Evolutionary conservation across 1,140 invertebrate genomes (phyloP).

Genomic region (Lepidurus arcticus): DNA sequence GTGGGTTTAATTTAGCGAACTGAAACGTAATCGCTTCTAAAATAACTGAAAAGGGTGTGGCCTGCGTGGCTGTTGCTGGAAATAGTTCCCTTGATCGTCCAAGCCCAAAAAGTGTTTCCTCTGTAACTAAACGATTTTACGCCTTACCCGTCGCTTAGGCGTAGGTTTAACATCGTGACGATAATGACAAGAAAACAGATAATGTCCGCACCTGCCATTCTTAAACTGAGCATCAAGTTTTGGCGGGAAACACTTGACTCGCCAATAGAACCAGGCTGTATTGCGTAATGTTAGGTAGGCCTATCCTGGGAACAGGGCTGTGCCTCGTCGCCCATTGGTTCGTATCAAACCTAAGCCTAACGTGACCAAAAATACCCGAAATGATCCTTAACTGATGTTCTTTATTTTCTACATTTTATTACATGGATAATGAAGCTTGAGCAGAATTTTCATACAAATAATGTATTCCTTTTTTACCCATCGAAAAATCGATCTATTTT

Average conservation of each 20-base stretch:
- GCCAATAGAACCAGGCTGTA: not conserved
- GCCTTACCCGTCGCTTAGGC: not conserved
- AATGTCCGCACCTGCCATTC: not conserved
- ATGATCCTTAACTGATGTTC: too few relatives aligned
- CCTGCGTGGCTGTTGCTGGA: not conserved
- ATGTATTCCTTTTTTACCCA: too few relatives aligned
- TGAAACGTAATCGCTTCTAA: too few relatives aligned
- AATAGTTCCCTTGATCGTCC: not conserved
- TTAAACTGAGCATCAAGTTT: not conserved
- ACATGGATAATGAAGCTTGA: too few relatives aligned
- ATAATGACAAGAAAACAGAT: not conserved
- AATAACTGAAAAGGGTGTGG: not conserved
- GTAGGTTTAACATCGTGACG: not conserved
- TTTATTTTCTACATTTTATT: too few relatives aligned
- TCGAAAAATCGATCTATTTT: not conserved
- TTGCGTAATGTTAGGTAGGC: slow-evolving; percentile 5
- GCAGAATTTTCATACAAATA: too few relatives aligned
- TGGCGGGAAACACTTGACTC: not conserved
- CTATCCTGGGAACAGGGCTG: not conserved
- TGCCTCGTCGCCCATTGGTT: not conserved
- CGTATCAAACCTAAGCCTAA: not conserved
- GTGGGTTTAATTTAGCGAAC: too few relatives aligned
- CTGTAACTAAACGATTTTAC: not conserved
- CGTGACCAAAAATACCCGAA: too few relatives aligned
- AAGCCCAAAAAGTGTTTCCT: not conserved